Conservation (phyloP, 2,113 vertebrate genomes). For the Cololabis saira region DNA sequence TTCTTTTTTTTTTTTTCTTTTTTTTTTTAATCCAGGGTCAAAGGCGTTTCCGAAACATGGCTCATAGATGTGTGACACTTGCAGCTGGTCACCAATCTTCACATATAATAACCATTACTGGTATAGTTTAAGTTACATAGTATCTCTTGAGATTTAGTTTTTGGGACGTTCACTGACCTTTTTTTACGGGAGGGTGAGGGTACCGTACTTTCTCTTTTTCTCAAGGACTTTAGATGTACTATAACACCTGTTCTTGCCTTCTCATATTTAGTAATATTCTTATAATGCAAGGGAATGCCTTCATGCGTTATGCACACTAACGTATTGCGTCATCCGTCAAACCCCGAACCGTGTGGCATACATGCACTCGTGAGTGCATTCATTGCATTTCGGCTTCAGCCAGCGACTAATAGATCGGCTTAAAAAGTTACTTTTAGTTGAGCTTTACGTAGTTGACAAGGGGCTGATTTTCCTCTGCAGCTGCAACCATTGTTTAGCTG, state of each 20-base stretch:
- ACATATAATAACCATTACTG: conserved; percentile 49
- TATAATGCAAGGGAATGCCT: conserved; percentile 78
- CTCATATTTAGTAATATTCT: conserved; percentile 78
- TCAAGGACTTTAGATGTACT: conserved; percentile 77
- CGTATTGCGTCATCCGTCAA: conserved; percentile 65
- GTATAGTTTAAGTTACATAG: conserved; percentile 52
- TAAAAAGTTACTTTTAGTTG: conserved; percentile 69
- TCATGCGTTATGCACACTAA: conserved; percentile 78
- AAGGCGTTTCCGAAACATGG: conserved; percentile 51
- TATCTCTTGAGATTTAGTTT: conserved; percentile 60
- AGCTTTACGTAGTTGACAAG: conserved; percentile 50
- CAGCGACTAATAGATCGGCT: conserved; percentile 63
- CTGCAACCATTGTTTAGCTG: conserved; percentile 49
- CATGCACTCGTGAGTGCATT: conserved; percentile 61
- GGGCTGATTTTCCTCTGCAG: conserved; percentile 14
- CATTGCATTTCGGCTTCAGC: conserved; percentile 71
- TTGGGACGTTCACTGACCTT: conserved; percentile 57
- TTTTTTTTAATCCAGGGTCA: conserved; percentile 56
- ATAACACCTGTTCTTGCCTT: conserved; percentile 80
- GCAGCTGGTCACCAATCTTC: conserved; percentile 44
- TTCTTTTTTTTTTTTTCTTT: conserved; percentile 53
- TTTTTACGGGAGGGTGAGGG: conserved; percentile 56
- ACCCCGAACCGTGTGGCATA: conserved; percentile 44
- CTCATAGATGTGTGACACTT: conserved; percentile 50
- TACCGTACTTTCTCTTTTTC: conserved; percentile 70